phyloP scores from a whole-genome alignment of 2,888 invertebrate genomes.

The Drosophila helvetica region DNA sequence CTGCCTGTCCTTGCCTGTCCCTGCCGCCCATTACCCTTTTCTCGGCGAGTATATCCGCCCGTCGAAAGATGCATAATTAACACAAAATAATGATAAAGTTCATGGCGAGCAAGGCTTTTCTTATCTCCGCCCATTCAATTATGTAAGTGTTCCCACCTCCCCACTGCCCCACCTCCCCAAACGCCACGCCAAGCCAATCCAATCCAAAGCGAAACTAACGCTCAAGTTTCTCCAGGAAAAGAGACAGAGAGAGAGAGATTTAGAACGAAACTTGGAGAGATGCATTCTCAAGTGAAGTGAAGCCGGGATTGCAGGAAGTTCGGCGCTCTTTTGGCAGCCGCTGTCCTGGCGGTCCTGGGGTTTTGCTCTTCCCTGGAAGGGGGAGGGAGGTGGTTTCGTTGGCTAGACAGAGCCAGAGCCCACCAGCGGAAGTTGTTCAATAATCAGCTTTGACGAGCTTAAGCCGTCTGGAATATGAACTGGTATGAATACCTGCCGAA shows the following conservation, averaged over 20 bases:
- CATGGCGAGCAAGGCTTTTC: constrained; percentile 61
- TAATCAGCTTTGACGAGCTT: constrained; percentile 57
- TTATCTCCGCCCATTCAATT: constrained; percentile 51
- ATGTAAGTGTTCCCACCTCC: constrained; percentile 37
- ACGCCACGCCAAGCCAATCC: background rate
- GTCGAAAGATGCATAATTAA: constrained; percentile 77
- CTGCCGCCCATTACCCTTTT: background rate
- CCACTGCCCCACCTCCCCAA: constrained; percentile 2
- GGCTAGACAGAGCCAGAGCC: background rate
- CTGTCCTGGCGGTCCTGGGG: constrained; percentile 55
- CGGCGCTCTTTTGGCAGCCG: constrained; percentile 41
- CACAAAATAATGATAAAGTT: constrained; percentile 78
- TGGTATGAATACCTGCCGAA: background rate
- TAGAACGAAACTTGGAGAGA: constrained; percentile 87
- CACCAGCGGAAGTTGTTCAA: constrained; percentile 57
- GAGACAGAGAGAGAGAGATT: constrained; percentile 98
- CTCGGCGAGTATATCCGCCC: constrained; percentile 12
- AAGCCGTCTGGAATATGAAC: constrained; percentile 11
- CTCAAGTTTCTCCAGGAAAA: constrained; percentile 99
- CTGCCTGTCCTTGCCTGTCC: background rate
- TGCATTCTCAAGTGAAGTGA: constrained; percentile 86
- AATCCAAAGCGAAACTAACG: constrained; percentile 93
- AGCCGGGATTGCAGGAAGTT: constrained; percentile 32
- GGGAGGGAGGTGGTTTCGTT: background rate
- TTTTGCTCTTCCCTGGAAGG: constrained; percentile 16